Evolutionary conservation across 2,797 vertebrate genomes (phyloP).

Genomic region (Scolopax rusticola): DNA sequence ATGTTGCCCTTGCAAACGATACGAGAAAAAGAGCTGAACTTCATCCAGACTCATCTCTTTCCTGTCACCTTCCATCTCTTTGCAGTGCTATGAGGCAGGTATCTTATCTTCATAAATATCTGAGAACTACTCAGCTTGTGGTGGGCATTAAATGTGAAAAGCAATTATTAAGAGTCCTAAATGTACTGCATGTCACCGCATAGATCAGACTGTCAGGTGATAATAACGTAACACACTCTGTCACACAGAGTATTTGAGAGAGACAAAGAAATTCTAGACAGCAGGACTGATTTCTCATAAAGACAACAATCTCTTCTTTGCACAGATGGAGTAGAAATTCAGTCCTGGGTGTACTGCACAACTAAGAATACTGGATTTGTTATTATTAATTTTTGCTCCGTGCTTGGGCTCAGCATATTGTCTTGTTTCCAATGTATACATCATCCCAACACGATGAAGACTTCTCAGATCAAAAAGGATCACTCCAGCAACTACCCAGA

Average conservation of each 20-base stretch:
- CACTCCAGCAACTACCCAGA: neutral
- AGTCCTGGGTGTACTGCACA: neutral
- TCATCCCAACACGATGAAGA: neutral
- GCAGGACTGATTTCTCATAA: neutral
- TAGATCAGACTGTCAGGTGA: neutral
- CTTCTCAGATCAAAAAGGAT: neutral
- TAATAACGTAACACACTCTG: neutral
- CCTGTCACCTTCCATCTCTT: slow-evolving; percentile 34
- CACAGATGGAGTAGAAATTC: neutral
- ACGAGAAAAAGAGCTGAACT: slow-evolving; percentile 21
- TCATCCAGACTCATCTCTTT: slow-evolving; percentile 20
- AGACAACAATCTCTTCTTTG: neutral
- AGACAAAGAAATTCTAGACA: neutral
- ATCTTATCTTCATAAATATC: neutral
- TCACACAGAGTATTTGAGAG: neutral
- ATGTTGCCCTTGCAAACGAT: neutral
- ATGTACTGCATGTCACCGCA: neutral
- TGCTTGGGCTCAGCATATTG: neutral
- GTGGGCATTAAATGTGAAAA: slow-evolving; percentile 29
- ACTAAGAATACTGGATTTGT: neutral
- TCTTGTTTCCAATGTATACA: neutral
- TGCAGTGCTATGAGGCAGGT: slow-evolving; percentile 1
- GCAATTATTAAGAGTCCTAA: slow-evolving; percentile 17
- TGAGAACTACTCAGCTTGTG: slow-evolving; percentile 18
- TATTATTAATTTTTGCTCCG: neutral